Evolutionary conservation across 2,797 vertebrate genomes (phyloP), one percentile per base, ranked within the genome.

Genomic region (Chaenodraco wilsoni): DNA sequence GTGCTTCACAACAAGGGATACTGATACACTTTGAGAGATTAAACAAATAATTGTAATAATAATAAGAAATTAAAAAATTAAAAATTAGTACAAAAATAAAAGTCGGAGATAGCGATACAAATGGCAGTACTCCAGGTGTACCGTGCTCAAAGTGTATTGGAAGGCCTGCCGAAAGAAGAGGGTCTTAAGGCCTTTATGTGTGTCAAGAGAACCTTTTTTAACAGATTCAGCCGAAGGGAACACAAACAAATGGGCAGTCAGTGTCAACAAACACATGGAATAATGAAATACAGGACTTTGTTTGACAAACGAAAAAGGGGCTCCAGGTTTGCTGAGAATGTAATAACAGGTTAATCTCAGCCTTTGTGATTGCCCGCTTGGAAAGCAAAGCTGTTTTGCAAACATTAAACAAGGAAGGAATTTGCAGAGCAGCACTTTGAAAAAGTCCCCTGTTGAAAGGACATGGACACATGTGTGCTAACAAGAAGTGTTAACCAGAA

Each of bases 401-500:
- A 73, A 73, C 21, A 72, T 45, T 61, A 15, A 16, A 43, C 31
- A 41, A 41, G n/a, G 16, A 60, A 49, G 23, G 10, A 80, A 75
- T 70, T 33, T 66, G 55, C 43, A 50, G 9, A 37, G 21, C 11
- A 65, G 43, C 68, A 61, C 52, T 52, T 57, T 6, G 15, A 37
- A 37, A 52, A 75, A 27, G 19, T 63, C 74, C 56, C 16, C 2
- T 1, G 40, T 59, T 43, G 45, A 63, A 76, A 72, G 14, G 45
- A 72, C 37, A 11, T 1, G 15, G 62, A 71, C 31, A 44, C 65
- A 27, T 27, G 5, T 27, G 27, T 5, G 27, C 27, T 41, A 52
- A 76, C 51, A 73, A 59, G 41, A 73, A 45, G 73, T 48, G 17
- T 68, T 27, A 62, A 23, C 8, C 43, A 74, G 37, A 72, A 72